Base-by-base conservation (phyloP, 2,888 invertebrate genomes). In the Agelastica alni region DNA sequence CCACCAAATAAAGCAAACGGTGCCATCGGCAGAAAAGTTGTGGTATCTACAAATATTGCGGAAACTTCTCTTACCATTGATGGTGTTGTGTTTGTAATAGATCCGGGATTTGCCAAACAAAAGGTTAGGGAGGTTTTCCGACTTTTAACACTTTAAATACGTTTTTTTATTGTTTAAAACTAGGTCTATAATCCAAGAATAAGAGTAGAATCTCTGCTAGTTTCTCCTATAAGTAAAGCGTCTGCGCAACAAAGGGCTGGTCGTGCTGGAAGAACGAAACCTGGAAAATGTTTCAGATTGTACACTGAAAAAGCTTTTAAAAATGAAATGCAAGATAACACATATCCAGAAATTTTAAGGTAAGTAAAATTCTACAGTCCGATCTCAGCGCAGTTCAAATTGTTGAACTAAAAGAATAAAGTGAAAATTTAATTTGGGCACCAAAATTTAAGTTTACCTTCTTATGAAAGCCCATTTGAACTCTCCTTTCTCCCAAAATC, bases 41-140 rank as follows among this genome's bases (percentile, higher is more conserved):
- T 99, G 0, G 96, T 99, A 0, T 97, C 98, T 0, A 99, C 99
- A 0, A 99, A 99, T 75, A 99, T 99, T 64, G 99, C 99, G 0
- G 99, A 99, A 80, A 99, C 99, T 0, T 98, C 98, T 0, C 78
- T 99, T 16, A 99, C 99, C 3, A 99, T 99, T 68, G 99, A 99
- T 70, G 99, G 99, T 41, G 97, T 99, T 1, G 99, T 99, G 7
- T 99, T 97, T 75, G 99, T 99, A 6, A 98, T 99, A 71, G 99
- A 99, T 78, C 98, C 99, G 0, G 99, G 99, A 6, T 99, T 99
- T 79, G 96, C 98, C 0, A 99, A 99, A 73, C 99, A 99, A 76
- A 99, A 99, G 81, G 49, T 42, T 39, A 10, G n/a, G 9, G 4
- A 31, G 13, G 9, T 93, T 31, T 20, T 3, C n/a, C 6, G 17